Conservation (phyloP, 2,113 vertebrate species). For the Paracanthobrama guichenoti region DNA sequence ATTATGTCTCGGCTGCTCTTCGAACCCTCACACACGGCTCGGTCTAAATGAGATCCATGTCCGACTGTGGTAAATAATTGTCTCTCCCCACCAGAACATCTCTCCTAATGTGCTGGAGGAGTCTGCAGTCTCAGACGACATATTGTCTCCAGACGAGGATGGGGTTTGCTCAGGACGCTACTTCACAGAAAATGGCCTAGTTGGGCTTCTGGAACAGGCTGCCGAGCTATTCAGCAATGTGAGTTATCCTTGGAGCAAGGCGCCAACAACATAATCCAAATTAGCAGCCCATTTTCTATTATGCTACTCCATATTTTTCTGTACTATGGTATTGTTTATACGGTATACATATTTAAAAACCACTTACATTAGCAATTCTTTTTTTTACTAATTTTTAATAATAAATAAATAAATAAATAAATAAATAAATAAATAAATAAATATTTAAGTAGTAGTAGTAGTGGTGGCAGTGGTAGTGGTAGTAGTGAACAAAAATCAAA, state of each 20-base stretch:
- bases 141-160: conserved; percentile 95
- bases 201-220: conserved; percentile 92
- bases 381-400: too few relatives aligned
- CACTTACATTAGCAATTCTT: too few relatives aligned
- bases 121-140: conserved; percentile 95
- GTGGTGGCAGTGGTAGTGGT: too few relatives aligned
- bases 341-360: not conserved
- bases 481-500: too few relatives aligned
- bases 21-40: not conserved
- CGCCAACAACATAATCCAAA: not conserved
- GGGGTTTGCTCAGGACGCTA: conserved; percentile 94
- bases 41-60: conserved; percentile 45
- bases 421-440: too few relatives aligned
- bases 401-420: too few relatives aligned
- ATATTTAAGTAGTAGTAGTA: too few relatives aligned
- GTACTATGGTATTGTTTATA: not conserved
- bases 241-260: conserved; percentile 60
- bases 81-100: conserved; percentile 84
- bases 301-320: not conserved
- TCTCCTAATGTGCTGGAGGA: conserved; percentile 95
- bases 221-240: conserved; percentile 94
- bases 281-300: not conserved
- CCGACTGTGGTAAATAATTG: conserved; percentile 49
- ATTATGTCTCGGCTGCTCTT: conserved; percentile 17
- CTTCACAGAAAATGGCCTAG: conserved; percentile 91